A percentile compares a stretch with the other conserved stretches of the same genome.
These are phyloP conservation scores for Cantharis flavilabris DNA, from an alignment of 2,888 invertebrate species.

Conservation along the genomic window DNA sequence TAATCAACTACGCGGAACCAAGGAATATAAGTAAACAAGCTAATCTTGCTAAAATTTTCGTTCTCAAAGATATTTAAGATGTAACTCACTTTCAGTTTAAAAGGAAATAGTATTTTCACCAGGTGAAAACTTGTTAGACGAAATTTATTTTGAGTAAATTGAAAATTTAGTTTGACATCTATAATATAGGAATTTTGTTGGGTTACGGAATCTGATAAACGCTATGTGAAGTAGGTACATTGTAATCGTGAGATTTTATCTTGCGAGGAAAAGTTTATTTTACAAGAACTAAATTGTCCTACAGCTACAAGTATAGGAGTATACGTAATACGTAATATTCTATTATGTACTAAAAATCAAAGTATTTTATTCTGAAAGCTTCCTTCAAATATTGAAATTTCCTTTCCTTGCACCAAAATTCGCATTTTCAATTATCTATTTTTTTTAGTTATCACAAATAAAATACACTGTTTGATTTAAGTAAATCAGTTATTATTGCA, in stretches of 20 bases:
- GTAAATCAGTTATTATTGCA: no score
- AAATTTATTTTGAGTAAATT: not conserved
- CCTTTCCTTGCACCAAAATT: no score
- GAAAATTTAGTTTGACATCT: not conserved
- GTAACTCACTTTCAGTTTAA: not conserved
- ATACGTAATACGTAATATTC: no score
- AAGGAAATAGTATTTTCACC: not conserved
- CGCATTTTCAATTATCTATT: no score
- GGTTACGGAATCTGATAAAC: not conserved
- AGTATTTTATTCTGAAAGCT: not conserved
- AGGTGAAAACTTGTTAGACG: not conserved
- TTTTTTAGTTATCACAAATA: no score
- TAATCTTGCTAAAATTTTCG: not conserved
- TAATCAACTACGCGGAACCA: not conserved
- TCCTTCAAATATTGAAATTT: not conserved
- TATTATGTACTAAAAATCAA: not conserved
- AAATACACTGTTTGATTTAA: no score
- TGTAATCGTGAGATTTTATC: not conserved
- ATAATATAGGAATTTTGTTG: not conserved
- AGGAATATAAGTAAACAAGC: not conserved
- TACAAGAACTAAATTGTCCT: not conserved
- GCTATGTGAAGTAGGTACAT: not conserved
- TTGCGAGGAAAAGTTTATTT: not conserved
- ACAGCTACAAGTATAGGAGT: not conserved
- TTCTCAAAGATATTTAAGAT: not conserved